Evolutionary conservation across 2,888 invertebrate species (phyloP), one percentile per base, ranked within the genome.

Genomic region (Halocaridina rubra): DNA sequence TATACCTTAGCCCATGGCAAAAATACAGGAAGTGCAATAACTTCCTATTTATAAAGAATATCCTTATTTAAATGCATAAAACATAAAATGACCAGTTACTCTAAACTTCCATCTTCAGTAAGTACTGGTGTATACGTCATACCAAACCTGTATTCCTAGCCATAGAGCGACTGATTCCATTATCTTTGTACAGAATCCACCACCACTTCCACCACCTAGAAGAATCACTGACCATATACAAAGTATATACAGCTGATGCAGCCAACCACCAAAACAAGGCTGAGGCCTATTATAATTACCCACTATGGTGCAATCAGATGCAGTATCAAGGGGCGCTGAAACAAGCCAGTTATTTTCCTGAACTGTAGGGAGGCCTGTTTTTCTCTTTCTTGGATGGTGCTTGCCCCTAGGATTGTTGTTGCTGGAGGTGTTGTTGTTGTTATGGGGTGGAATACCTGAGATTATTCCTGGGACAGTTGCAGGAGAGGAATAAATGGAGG

Each of bases 341-440:
- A 72, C 75, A 5, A 53, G 71, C 82, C 82, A 72, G 61, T 82
- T 82, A 82, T 82, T 76, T 82, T 82, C 86, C 69, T 80, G 71
- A 39, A 86, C 82, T 24, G 86, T 86, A 59, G 86, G 76, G n/a
- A 86, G 82, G 76, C 86, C 86, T 3, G 86, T 86, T 32, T 82
- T 82, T 69, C 82, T 77, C 59, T 77, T 82, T 71, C 82, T 46
- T 30, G 61, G 75, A 16, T 75, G 69, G 78, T 82, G 82, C 61
- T 82, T 82, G 69, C 71, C 77, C 82, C 82, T 64, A 27, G 86
- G 78, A 74, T 74, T 79, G 78, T 77, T 82, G 82, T 82, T 82
- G 82, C 78, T 82, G 82, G 59, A 61, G 75, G 46, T 81, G 76
- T 46, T 81, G 80, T 61, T 80, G 75, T 72, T 84, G 81, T 85